These are phyloP conservation scores for Corydoras sp. DNA, from an alignment of 2,113 vertebrate species.

Conservation along the genomic window DNA sequence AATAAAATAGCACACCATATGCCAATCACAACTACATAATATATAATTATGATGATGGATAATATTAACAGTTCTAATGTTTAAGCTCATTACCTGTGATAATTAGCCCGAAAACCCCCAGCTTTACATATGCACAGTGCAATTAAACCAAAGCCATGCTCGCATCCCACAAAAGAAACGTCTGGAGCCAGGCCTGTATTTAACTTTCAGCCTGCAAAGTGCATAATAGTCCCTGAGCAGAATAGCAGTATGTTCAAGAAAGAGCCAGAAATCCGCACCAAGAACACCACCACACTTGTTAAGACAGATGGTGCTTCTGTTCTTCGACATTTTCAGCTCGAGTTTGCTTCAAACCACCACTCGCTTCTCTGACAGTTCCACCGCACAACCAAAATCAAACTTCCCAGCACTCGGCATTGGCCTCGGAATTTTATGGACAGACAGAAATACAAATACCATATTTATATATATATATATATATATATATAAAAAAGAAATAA, in stretches of 20 bases:
- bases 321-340: conserved; percentile 11
- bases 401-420: too few relatives aligned
- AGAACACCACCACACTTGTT: conserved; percentile 18
- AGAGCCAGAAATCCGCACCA: conserved; percentile 21
- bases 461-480: too few relatives aligned
- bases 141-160: not conserved
- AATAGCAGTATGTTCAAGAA: conserved; percentile 18
- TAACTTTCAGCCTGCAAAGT: conserved; percentile 23
- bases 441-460: too few relatives aligned
- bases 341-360: not conserved
- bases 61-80: too few relatives aligned
- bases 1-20: too few relatives aligned
- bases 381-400: conserved; percentile 1
- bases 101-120: too few relatives aligned
- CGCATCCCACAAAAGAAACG: not conserved
- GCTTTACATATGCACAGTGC: not conserved
- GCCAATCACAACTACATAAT: not conserved
- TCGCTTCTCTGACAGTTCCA: not conserved
- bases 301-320: conserved; percentile 32
- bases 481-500: too few relatives aligned
- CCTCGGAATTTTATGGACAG: too few relatives aligned
- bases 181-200: not conserved
- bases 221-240: conserved; percentile 21
- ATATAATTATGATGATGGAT: too few relatives aligned
- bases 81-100: too few relatives aligned